Base-by-base conservation (phyloP, 2,797 vertebrate genomes). In the Poeciliopsis gracilis region DNA sequence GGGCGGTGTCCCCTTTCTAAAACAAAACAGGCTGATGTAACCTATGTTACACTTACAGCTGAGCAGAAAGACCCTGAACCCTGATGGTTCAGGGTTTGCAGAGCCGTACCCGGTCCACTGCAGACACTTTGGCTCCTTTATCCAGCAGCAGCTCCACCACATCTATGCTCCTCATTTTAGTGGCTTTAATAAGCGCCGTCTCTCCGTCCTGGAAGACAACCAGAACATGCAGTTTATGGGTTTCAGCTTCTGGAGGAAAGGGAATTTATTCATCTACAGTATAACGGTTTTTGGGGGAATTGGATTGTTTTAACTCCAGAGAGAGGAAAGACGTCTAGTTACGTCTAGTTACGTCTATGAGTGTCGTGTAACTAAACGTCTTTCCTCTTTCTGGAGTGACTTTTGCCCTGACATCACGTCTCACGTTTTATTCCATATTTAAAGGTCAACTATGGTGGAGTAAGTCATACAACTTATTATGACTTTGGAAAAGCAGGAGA, bases 111-210 rank as follows among this genome's bases (percentile, higher is more conserved):
- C 97, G 98, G 79, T 99, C 98, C 75, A 97, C 85, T 15, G 98
- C 98, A 77, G 98, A 99, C 79, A 99, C 98, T 77, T 97, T 99
- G 28, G 97, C 98, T 80, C 97, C 98, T 95, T 98, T 99, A 90
- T 99, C 98, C 79, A 99, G 94, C 86, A 99, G 94, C 49, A 98
- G 97, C 87, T 99, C 98, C 77, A 99, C 98, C 38, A 99, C 96
- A 87, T 99, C 98, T 82, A 99, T 98, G 87, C 97, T 99, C 88
- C 98, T 97, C 98, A 99, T 99, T 94, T 99, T 99, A 77, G 98
- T 99, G 72, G 98, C 98, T 94, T 99, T 99, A 90, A 99, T 99
- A 76, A 99, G 96, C 0, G 98, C 97, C 0, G 98, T 99, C 91
- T 99, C 98, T 45, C 97, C 97, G 9, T 99, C 98, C 98, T 99